phyloP scores from a whole-genome alignment of 2,113 vertebrate species.

The Leiothrix lutea region DNA sequence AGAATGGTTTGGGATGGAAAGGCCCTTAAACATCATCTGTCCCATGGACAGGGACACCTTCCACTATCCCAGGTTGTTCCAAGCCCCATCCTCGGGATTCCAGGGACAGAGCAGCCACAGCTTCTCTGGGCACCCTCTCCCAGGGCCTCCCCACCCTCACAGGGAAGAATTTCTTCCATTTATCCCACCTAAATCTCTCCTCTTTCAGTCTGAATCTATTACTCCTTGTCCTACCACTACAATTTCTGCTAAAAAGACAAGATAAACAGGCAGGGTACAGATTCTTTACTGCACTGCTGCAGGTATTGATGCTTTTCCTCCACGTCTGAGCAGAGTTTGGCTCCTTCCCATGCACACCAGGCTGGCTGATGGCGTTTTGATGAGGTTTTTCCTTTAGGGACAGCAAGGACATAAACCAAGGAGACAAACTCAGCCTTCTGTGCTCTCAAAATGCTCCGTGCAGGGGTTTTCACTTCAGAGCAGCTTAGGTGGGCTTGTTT shows the following conservation, averaged over 20 bases:
- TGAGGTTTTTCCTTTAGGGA: neutral
- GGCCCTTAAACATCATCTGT: neutral
- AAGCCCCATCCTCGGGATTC: neutral
- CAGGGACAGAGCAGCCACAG: neutral
- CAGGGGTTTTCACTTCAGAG: neutral
- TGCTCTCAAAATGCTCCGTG: rapidly evolving
- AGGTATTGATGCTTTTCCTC: neutral
- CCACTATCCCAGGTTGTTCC: neutral
- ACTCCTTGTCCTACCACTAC: neutral
- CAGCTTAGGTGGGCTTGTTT: constrained; percentile 27
- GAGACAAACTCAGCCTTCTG: neutral
- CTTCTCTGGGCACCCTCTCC: neutral
- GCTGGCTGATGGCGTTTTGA: neutral
- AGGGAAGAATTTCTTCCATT: neutral
- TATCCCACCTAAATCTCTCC: too few species aligned
- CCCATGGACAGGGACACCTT: neutral
- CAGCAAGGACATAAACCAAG: neutral
- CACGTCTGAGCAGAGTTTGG: neutral
- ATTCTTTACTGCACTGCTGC: rapidly evolving
- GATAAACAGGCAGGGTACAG: rapidly evolving
- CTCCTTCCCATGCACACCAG: neutral
- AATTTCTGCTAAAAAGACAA: neutral
- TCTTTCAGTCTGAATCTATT: neutral
- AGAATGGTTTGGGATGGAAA: neutral
- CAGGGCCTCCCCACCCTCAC: neutral